Conservation (phyloP, 2,113 vertebrate species). For the Peromyscus polionotus region DNA sequence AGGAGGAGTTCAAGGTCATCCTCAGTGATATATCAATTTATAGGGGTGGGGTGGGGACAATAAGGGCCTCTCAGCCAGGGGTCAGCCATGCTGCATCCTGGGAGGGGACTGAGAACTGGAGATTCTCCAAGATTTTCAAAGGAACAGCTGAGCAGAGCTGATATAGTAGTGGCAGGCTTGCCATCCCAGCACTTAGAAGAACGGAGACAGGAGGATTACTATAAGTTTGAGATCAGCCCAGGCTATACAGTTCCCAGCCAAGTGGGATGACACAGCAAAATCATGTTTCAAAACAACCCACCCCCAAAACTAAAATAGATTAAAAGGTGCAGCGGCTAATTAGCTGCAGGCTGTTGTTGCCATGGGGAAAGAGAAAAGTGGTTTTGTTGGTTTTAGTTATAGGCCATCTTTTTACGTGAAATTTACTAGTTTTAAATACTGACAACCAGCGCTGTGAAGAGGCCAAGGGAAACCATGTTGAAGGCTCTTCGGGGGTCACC, state of each 20-base stretch:
- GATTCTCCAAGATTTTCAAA: not conserved
- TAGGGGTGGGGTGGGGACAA: not conserved
- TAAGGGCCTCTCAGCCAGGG: not conserved
- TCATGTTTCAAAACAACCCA: not conserved
- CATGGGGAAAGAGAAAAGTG: not conserved
- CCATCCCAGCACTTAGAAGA: not conserved
- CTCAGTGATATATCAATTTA: not conserved
- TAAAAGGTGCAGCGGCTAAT: not conserved
- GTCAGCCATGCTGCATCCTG: not conserved
- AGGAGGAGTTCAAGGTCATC: not conserved
- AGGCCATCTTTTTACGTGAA: slow-evolving; percentile 29
- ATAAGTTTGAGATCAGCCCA: not conserved
- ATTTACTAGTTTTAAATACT: not conserved
- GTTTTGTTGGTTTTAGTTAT: not conserved
- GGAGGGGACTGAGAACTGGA: not conserved
- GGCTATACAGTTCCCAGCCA: not conserved
- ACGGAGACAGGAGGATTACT: not conserved
- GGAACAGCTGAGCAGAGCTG: not conserved
- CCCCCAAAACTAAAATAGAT: not conserved
- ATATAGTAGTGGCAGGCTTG: too few relatives aligned
- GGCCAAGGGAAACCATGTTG: not conserved
- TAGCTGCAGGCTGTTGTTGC: not conserved
- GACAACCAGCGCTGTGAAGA: not conserved
- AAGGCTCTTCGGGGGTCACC: not conserved
- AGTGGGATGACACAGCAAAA: not conserved